Base-by-base conservation (phyloP, 2,113 vertebrate species). In the Corydoras sp. region DNA sequence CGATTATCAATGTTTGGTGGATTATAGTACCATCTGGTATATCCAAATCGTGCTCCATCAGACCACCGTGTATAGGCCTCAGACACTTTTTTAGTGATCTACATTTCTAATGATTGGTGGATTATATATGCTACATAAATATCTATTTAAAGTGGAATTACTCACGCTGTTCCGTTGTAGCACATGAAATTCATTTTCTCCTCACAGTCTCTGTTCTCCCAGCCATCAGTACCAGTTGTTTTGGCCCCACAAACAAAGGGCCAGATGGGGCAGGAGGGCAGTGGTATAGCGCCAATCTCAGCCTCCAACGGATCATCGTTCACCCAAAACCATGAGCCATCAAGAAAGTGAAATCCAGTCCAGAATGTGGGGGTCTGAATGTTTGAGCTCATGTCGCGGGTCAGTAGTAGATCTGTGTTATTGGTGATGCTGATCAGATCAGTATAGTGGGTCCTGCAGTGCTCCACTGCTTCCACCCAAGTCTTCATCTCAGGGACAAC, bases 171-270 rank as follows among this genome's bases (percentile, higher is more conserved):
- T 53, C 9, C n/a, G n/a, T n/a, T n/a, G n/a, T n/a, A n/a, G n/a
- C n/a, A 53, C 13, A 53, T 53, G 51, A 53, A 11, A 53, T 2
- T 3, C 51, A 14, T 54, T 13, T 11, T 54, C 53, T 54, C 53
- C 53, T 54, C 55, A n/a, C 55, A 58, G 55, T 58, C n/a, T 15
- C 12, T 15, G 55, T 58, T 58, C 55, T 58, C 55, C 55, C 55
- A 58, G 55, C 12, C 55, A 58, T 18, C 55, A 3, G 13, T 18
- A 5, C 15, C 15, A 58, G 15, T 58, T n/a, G 12, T 58, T 15
- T 9, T 9, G 13, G 55, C 55, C 15, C 55, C 55, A 58, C 55
- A 58, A 3, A 9, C 12, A n/a, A 15, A 58, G n/a, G 55, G n/a
- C 13, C 13, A n/a, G 12, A n/a, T n/a, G 9, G 55, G 55, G n/a